phyloP scores from a whole-genome alignment of 2,113 vertebrate species.

The Callopanchax toddi region DNA sequence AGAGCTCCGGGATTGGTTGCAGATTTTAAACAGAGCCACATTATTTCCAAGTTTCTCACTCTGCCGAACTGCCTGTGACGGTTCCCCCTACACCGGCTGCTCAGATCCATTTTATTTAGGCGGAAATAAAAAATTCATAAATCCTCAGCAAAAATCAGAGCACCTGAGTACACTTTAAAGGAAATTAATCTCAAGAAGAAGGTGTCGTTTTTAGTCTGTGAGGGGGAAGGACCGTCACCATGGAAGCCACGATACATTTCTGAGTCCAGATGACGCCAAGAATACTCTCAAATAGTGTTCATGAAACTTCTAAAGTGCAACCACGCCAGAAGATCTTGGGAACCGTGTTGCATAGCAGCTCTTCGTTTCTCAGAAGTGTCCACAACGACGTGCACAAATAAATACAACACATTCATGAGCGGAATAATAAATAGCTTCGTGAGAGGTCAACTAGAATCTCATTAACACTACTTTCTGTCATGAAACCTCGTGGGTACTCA shows the following conservation, averaged over 20 bases:
- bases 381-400: conserved; percentile 37
- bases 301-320: conserved; percentile 58
- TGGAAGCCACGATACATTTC: conserved; percentile 13
- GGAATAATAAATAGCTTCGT: conserved; percentile 52
- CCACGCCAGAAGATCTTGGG: conserved; percentile 25
- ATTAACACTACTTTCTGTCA: conserved; percentile 29
- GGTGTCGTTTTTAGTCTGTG: conserved; percentile 12
- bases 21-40: conserved; percentile 54
- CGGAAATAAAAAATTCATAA: conserved; percentile 38
- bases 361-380: conserved; percentile 25
- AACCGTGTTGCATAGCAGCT: conserved; percentile 40
- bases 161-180: conserved; percentile 26
- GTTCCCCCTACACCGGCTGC: conserved; percentile 38
- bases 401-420: conserved; percentile 53
- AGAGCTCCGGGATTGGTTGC: conserved; percentile 37
- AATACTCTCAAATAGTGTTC: too few relatives aligned
- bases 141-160: conserved; percentile 8
- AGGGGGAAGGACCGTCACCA: conserved; percentile 9
- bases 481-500: conserved; percentile 63
- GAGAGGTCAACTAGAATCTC: conserved; percentile 41
- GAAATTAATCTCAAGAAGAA: conserved; percentile 13
- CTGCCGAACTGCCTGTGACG: conserved; percentile 37
- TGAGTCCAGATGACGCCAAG: background rate
- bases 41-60: conserved; percentile 34
- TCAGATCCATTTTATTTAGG: conserved; percentile 32